phyloP scores from a whole-genome alignment of 2,888 invertebrate species.

The Brachyptera putata region DNA sequence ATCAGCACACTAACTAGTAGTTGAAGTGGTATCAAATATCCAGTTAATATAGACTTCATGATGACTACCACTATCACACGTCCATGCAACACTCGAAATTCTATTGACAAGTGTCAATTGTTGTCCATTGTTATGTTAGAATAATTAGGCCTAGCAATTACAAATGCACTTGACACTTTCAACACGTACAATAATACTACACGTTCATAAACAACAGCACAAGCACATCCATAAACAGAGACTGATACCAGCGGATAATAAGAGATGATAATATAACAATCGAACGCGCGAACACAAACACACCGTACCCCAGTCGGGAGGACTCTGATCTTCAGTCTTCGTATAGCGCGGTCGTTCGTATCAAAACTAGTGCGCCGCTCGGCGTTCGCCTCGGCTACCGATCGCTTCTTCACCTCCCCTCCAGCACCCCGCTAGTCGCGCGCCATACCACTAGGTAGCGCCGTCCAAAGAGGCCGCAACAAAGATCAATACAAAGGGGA shows the following conservation, averaged over 20 bases:
- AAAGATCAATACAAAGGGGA: conserved; percentile 12
- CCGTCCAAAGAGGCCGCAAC: conserved; percentile 3
- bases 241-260: not conserved
- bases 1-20: conserved; percentile 3
- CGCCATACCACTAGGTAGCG: conserved; percentile 11
- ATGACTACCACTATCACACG: not conserved
- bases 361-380: conserved; percentile 14
- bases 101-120: not conserved
- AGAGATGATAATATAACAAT: not conserved
- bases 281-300: not conserved
- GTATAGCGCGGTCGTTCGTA: not conserved
- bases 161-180: conserved; percentile 8
- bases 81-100: not conserved
- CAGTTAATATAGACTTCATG: conserved; percentile 6
- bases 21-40: conserved; percentile 17
- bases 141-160: not conserved
- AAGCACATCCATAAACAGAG: not conserved
- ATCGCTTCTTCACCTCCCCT: not conserved
- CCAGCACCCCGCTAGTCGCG: conserved; percentile 5
- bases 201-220: not conserved
- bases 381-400: conserved; percentile 1
- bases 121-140: conserved; percentile 13
- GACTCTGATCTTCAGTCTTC: not conserved
- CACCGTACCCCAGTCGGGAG: not conserved
- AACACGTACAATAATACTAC: not conserved